These are phyloP conservation scores for Neuroterus valhalla DNA, from an alignment of 1,140 invertebrate genomes.

Conservation along the genomic window DNA sequence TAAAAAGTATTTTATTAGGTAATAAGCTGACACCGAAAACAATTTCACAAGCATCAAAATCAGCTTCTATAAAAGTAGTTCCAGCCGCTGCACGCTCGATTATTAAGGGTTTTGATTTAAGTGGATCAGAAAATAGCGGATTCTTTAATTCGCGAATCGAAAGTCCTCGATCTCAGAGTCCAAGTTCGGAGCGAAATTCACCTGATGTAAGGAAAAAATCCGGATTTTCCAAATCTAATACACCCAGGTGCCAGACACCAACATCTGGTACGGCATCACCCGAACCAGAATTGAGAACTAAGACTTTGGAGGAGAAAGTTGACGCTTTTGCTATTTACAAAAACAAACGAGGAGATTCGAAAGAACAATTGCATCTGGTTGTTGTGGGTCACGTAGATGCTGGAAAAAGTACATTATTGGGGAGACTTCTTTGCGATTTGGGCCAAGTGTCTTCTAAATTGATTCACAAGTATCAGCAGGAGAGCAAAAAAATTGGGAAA, in stretches of 20 bases:
- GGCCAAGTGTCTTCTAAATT: slow-evolving; percentile 92
- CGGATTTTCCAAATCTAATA: slow-evolving; percentile 56
- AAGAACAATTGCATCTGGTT: slow-evolving; percentile 94
- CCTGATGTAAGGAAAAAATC: slow-evolving; percentile 58
- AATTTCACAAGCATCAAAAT: slow-evolving; percentile 56
- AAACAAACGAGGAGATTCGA: slow-evolving; percentile 83
- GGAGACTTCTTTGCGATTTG: slow-evolving; percentile 92
- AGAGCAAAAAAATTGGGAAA: slow-evolving; percentile 98
- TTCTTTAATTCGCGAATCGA: slow-evolving; percentile 56
- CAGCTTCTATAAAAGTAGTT: slow-evolving; percentile 65
- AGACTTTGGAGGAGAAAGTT: slow-evolving; percentile 75
- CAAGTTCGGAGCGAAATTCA: slow-evolving; percentile 60
- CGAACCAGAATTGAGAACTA: slow-evolving; percentile 7
- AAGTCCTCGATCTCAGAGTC: slow-evolving; percentile 64
- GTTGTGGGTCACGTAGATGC: slow-evolving; percentile 99
- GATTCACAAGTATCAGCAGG: slow-evolving; percentile 98
- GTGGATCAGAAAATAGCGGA: slow-evolving; percentile 55
- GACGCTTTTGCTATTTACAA: slow-evolving; percentile 80
- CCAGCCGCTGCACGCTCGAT: slow-evolving; percentile 57
- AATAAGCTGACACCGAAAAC: slow-evolving; percentile 59
- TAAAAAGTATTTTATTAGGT: too few species aligned
- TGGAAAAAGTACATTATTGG: slow-evolving; percentile 98
- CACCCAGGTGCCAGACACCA: slow-evolving; percentile 79
- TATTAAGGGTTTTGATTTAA: slow-evolving; percentile 64
- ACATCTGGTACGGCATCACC: slow-evolving; percentile 67